Conservation (phyloP, 2,888 invertebrate genomes). For the Agrilus cyanescens region DNA sequence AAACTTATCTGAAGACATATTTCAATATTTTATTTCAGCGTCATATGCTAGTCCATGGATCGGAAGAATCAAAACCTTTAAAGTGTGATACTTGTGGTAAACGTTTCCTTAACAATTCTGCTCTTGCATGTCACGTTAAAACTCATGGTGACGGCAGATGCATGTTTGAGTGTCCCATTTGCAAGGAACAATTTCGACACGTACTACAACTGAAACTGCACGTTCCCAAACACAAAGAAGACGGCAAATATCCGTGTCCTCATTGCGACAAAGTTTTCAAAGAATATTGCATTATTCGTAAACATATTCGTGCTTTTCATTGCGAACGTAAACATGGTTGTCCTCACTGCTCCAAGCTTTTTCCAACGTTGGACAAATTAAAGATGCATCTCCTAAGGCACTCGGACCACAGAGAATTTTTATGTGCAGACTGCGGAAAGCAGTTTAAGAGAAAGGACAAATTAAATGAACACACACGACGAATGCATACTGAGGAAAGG, state of each 20-base stretch:
- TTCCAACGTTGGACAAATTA: slow-evolving; percentile 59
- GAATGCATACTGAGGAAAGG: slow-evolving; percentile 43
- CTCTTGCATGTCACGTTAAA: slow-evolving; percentile 59
- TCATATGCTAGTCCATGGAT: slow-evolving; percentile 54
- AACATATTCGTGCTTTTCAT: slow-evolving; percentile 61
- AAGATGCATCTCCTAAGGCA: slow-evolving; percentile 59
- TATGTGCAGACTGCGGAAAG: slow-evolving; percentile 64
- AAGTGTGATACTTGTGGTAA: slow-evolving; percentile 54
- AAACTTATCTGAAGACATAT: background rate
- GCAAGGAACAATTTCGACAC: slow-evolving; percentile 54
- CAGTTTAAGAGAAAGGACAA: slow-evolving; percentile 69
- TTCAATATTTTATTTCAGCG: slow-evolving; percentile 35
- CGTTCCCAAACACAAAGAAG: slow-evolving; percentile 48
- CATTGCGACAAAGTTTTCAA: slow-evolving; percentile 55
- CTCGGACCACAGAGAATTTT: slow-evolving; percentile 53
- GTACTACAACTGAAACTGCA: slow-evolving; percentile 54
- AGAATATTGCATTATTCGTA: slow-evolving; percentile 57
- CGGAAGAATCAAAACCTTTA: slow-evolving; percentile 56
- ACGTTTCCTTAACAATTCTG: slow-evolving; percentile 59
- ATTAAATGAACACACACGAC: slow-evolving; percentile 58
- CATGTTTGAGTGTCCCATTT: slow-evolving; percentile 62
- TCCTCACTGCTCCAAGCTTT: slow-evolving; percentile 54
- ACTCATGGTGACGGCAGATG: slow-evolving; percentile 51
- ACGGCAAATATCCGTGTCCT: slow-evolving; percentile 57
- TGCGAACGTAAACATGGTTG: slow-evolving; percentile 56